Evolutionary conservation across 1,140 invertebrate genomes (phyloP), one percentile per base, ranked within the genome.

Genomic region (Octopus sinensis): DNA sequence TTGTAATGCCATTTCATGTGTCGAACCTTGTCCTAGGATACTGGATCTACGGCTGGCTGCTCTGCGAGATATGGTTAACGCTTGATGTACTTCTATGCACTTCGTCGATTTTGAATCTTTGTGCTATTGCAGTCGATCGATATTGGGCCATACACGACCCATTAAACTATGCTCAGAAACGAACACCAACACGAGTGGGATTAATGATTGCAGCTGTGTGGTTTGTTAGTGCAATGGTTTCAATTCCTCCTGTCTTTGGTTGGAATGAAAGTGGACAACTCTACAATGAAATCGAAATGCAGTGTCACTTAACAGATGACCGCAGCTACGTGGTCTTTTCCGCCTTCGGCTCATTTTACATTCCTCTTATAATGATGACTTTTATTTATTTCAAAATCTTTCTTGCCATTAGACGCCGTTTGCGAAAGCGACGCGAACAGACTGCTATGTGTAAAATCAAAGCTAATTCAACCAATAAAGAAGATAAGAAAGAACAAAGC

Each of bases 1-100:
- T 98, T 17, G 97, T 99, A 51, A 94, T 98, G 92, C 97, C 97
- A n/a, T 94, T 99, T 85, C 97, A 98, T 90, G 95, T 99, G 6
- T 95, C 95, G 68, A 97, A 97, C 88, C 95, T 95, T 1, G 94
- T 98, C 53, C 91, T 96, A 53, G 88, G 89, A 82, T 80, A 85
- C 82, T 97, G 96, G 96, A 93, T 95, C 52, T 96, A 97, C 87
- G 96, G 96, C 6, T 96, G 95, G 86, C 94, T 96, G 84, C 91
- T 97, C 79, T 98, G 96, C 92, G 96, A 98, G 89, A 94, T 98
- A 90, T 98, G 97, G 97, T 91, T 98, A 7, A 98, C 97, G 13
- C 96, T 95, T 87, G 97, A 99, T 89, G 95, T 99, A 6, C 93
- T 98, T 83, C 97, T 97, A 88, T 97, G 96, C 90, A 99, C 97